A percentile compares a stretch with the other conserved stretches of the same genome.
Evolutionary conservation across 1,140 invertebrate genomes (phyloP).

Genomic region (Teleogryllus occipitalis): DNA sequence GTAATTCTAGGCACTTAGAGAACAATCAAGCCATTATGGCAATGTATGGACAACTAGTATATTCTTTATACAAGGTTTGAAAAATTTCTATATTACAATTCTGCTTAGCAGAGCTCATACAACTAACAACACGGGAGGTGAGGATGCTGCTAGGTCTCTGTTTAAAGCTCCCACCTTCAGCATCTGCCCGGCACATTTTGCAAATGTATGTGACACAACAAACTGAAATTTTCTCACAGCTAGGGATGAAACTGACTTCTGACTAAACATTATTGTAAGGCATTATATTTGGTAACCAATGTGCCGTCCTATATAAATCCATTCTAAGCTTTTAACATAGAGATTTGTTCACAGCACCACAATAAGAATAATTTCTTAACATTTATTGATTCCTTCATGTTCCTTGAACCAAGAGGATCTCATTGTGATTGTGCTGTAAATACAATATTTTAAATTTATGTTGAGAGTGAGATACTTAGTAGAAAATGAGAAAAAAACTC

Average conservation of each 20-base stretch:
- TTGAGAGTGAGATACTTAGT: background rate
- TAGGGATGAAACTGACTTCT: background rate
- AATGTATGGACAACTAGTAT: slow-evolving; percentile 15
- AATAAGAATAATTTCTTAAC: background rate
- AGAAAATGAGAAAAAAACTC: background rate
- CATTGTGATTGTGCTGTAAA: background rate
- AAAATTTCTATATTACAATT: slow-evolving; percentile 8
- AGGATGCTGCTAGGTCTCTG: background rate
- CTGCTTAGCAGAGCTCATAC: slow-evolving; percentile 7
- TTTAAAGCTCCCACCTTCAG: background rate
- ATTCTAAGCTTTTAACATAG: background rate
- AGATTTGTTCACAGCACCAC: slow-evolving; percentile 1
- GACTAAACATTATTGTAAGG: slow-evolving; percentile 1
- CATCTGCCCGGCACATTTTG: slow-evolving; percentile 3
- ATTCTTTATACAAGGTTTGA: slow-evolving; percentile 16
- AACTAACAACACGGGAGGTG: slow-evolving; percentile 1
- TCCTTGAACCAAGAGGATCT: background rate
- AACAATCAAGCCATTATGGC: slow-evolving; percentile 18
- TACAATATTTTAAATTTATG: background rate
- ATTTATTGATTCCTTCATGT: background rate
- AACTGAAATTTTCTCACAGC: background rate
- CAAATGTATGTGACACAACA: background rate
- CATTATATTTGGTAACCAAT: background rate
- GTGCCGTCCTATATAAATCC: background rate
- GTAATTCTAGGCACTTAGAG: slow-evolving; percentile 21